Evolutionary conservation across 2,888 invertebrate species (phyloP).

Genomic region (Prosopocoilus inquinatus): DNA sequence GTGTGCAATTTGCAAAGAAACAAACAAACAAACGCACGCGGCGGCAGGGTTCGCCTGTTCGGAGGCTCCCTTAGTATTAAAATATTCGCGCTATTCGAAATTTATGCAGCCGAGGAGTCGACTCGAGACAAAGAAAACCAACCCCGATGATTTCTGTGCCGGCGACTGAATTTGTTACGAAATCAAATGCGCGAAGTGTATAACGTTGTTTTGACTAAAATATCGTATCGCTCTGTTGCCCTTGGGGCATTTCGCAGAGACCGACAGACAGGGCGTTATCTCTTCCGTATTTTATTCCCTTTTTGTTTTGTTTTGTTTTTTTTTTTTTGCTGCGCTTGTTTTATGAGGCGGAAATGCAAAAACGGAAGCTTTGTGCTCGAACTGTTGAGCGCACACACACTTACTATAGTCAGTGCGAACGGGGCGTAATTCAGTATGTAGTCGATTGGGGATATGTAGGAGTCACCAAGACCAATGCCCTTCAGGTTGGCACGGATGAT

Average conservation of each 20-base stretch:
- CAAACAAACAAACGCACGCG: too few species aligned
- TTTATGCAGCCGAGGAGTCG: too few species aligned
- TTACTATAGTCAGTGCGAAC: slow-evolving; percentile 33
- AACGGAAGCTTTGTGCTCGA: too few species aligned
- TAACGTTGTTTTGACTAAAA: neutral
- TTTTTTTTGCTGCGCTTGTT: too few species aligned
- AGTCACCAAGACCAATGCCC: slow-evolving; percentile 37
- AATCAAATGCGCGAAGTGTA: neutral
- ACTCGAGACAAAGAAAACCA: too few species aligned
- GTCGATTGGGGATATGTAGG: slow-evolving; percentile 40
- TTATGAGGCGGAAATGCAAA: too few species aligned
- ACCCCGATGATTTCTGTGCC: too few species aligned
- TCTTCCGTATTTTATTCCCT: neutral
- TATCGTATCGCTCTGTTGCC: neutral
- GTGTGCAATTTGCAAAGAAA: too few species aligned
- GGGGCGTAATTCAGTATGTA: slow-evolving; percentile 36
- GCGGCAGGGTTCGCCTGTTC: too few species aligned
- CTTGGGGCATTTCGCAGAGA: neutral
- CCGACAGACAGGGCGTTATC: neutral
- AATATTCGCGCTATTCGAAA: too few species aligned
- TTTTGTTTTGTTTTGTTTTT: neutral
- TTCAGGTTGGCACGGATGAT: slow-evolving; percentile 34
- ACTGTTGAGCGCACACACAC: neutral
- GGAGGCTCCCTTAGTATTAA: too few species aligned
- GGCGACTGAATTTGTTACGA: neutral